Evolutionary conservation across 1,140 invertebrate species (phyloP), one percentile per base, ranked within the genome.

Genomic region (Procambarus clarkii): DNA sequence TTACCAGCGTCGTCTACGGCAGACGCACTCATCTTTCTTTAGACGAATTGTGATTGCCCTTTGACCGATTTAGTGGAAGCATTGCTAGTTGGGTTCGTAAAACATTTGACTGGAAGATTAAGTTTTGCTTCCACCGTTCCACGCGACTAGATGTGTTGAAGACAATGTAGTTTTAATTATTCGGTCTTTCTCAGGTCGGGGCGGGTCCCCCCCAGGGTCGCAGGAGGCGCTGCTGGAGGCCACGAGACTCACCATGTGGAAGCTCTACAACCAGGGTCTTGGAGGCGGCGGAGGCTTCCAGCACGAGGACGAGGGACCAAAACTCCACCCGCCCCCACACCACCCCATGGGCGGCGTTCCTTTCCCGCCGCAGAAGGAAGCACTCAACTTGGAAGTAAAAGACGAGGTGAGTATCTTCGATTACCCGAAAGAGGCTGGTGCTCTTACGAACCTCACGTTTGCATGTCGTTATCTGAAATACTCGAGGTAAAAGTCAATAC

Each of bases 211-310:
- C 0, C 94, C 97, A 45, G 87, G 87, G 48, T 90, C 92, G 18
- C 92, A 92, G 77, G 92, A 92, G 54, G 96, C 95, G 86, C 96
- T 96, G 5, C 94, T 97, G 15, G 97, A 97, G 92, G 96, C 97
- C 94, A 96, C 96, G 0, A 95, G 97, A 60, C 95, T 98, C 83
- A 97, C 97, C 0, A 94, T 98, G 1, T 98, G 97, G 97, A 97
- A 97, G 93, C 95, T 98, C 93, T 98, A 97, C 94, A 97, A 96
- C 94, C 88, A 92, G 79, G 92, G 91, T 4, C 76, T 89, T 21
- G 87, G 77, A 60, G 64, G 86, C 44, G 86, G 92, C 11, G 34
- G 34, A 34, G 86, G 85, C 45, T 93, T 93, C 48, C 95, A 95
- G 9, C 96, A 96, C 92, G 94, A 95, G 87, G 96, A 96, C 93